Evolutionary conservation across 2,888 invertebrate species (phyloP).

Genomic region (Cremastinae sp.): DNA sequence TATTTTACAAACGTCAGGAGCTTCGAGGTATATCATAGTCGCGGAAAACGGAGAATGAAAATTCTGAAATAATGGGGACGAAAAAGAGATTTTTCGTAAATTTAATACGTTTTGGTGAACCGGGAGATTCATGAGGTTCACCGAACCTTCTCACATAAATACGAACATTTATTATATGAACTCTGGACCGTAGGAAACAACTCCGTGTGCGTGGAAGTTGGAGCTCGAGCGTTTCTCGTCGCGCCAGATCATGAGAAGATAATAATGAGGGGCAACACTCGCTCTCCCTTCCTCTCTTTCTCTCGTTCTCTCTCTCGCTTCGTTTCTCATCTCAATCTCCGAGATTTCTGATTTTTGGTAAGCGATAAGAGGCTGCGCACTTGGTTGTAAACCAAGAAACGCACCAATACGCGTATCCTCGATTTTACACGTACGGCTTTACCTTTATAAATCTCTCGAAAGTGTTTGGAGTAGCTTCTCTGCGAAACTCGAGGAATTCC

Average conservation of each 20-base stretch:
- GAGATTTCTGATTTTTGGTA: constrained; percentile 59
- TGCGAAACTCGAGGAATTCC: constrained; percentile 58
- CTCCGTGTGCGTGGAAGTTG: constrained; percentile 36
- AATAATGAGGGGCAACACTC: constrained; percentile 52
- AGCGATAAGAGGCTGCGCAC: constrained; percentile 52
- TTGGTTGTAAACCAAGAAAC: constrained; percentile 23
- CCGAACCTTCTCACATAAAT: constrained; percentile 59
- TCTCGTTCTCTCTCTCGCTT: constrained; percentile 30
- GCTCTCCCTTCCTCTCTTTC: constrained; percentile 25
- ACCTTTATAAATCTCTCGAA: constrained; percentile 23
- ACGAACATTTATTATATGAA: constrained; percentile 60
- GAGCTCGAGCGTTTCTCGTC: constrained; percentile 52
- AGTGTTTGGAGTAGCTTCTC: constrained; percentile 47
- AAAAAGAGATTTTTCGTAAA: constrained; percentile 6
- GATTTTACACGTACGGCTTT: background rate
- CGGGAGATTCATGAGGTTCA: constrained; percentile 38
- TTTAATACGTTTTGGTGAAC: constrained; percentile 35
- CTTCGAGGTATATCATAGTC: background rate
- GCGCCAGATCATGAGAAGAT: constrained; percentile 55
- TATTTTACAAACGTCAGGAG: background rate
- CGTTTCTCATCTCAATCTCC: constrained; percentile 58
- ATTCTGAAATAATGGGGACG: background rate
- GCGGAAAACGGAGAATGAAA: constrained; percentile 15
- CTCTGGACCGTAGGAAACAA: constrained; percentile 29
- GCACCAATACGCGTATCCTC: constrained; percentile 17